phyloP scores from a whole-genome alignment of 2,113 vertebrate species.

The Phrynosoma platyrhinos region DNA sequence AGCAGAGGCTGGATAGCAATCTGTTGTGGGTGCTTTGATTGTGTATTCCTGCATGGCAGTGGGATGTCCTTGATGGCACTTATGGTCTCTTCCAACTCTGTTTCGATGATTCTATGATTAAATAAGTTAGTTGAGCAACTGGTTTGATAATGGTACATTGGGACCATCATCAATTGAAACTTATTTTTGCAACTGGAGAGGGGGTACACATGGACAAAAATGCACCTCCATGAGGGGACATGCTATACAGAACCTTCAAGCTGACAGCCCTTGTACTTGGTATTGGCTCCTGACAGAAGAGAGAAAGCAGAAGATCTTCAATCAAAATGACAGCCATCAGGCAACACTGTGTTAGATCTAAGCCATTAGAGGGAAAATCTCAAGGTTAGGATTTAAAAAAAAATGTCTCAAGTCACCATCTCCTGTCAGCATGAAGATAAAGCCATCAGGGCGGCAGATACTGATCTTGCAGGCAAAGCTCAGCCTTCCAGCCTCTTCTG shows the following conservation, averaged over 20 bases:
- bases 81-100: too few species aligned
- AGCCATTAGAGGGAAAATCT: background rate
- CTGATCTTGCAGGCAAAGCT: background rate
- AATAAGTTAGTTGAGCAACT: background rate
- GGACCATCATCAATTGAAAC: background rate
- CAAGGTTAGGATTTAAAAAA: background rate
- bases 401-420: background rate
- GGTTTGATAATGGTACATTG: background rate
- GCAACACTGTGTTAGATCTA: background rate
- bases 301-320: constrained; percentile 6
- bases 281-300: background rate
- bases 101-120: background rate
- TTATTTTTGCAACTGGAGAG: background rate
- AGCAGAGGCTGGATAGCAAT: too few species aligned
- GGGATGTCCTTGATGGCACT: too few species aligned
- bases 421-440: constrained; percentile 7
- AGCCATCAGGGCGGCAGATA: background rate
- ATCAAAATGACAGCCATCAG: constrained; percentile 6
- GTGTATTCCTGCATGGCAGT: too few species aligned
- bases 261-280: background rate
- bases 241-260: background rate
- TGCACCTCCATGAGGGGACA: background rate
- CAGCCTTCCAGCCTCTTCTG: background rate
- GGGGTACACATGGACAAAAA: background rate
- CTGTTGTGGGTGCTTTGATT: too few species aligned